Evolutionary conservation across 1,140 invertebrate genomes (phyloP).

Genomic region (Chionoecetes opilio): DNA sequence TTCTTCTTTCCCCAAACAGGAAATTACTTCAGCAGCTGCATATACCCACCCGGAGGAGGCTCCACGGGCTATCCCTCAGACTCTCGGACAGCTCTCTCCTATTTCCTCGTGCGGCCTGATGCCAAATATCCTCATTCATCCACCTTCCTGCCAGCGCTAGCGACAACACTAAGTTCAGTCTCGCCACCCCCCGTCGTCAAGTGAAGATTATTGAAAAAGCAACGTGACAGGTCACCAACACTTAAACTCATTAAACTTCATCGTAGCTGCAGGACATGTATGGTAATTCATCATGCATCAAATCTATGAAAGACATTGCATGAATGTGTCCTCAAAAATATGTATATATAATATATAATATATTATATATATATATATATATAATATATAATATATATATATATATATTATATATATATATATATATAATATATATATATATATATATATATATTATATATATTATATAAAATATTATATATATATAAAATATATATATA

Average conservation of each 20-base stretch:
- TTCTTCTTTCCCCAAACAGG: constrained; percentile 62
- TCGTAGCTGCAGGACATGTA: neutral
- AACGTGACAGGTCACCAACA: no score
- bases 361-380: no score
- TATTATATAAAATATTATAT: no score
- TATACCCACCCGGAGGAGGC: constrained; percentile 62
- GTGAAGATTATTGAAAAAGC: constrained; percentile 37
- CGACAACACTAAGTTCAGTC: constrained; percentile 50
- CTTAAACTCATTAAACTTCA: neutral
- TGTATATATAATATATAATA: no score
- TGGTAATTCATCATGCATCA: neutral
- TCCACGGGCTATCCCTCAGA: constrained; percentile 60
- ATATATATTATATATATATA: no score
- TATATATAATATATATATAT: no score
- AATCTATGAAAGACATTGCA: neutral
- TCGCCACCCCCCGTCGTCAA: constrained; percentile 69
- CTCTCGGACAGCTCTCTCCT: constrained; percentile 68
- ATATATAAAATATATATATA: no score
- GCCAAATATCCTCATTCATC: constrained; percentile 68
- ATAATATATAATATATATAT: no score
- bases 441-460: no score
- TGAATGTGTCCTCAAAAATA: neutral
- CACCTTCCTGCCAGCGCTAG: constrained; percentile 50
- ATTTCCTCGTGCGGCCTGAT: constrained; percentile 71
- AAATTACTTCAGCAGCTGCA: constrained; percentile 75